Percentiles rank a stretch among this genome's conserved stretches.
These are phyloP conservation scores for Zoanthus gigantus DNA, from an alignment of 92 coral and sea anemone genomes.

Conservation along the genomic window DNA sequence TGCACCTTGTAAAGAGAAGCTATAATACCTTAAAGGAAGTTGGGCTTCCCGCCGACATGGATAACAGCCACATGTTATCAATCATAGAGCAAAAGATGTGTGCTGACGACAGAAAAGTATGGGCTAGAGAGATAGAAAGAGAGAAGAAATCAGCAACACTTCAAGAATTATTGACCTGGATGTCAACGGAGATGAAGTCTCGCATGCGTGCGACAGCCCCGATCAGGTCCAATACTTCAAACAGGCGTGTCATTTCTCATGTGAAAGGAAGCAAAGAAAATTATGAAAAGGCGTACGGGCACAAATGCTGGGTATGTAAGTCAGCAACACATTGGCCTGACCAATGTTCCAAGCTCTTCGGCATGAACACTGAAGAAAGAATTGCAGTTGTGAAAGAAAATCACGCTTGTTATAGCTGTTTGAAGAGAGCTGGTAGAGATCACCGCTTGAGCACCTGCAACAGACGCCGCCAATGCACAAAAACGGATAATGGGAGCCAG, in stretches of 20 bases:
- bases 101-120: background rate
- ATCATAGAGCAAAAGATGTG: background rate
- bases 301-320: background rate
- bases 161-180: slow-evolving; percentile 59
- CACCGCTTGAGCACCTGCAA: slow-evolving; percentile 36
- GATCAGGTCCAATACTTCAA: slow-evolving; percentile 16
- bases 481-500: slow-evolving; percentile 27
- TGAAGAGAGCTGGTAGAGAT: slow-evolving; percentile 39
- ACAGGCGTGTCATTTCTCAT: slow-evolving; percentile 30
- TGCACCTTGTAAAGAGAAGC: slow-evolving; percentile 56
- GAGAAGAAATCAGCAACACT: slow-evolving; percentile 51
- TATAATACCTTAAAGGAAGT: slow-evolving; percentile 62
- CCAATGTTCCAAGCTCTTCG: slow-evolving; percentile 27
- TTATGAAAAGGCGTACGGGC: background rate
- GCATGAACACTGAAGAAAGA: slow-evolving; percentile 9
- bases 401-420: slow-evolving; percentile 24
- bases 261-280: background rate
- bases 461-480: slow-evolving; percentile 29
- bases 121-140: too few relatives aligned
- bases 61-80: too few relatives aligned
- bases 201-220: slow-evolving; percentile 52
- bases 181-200: slow-evolving; percentile 50
- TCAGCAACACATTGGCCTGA: slow-evolving; percentile 15
- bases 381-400: slow-evolving; percentile 7
- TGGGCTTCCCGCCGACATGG: slow-evolving; percentile 11